Base-by-base conservation (phyloP, 2,113 vertebrate genomes). In the Syngnathus typhle region DNA sequence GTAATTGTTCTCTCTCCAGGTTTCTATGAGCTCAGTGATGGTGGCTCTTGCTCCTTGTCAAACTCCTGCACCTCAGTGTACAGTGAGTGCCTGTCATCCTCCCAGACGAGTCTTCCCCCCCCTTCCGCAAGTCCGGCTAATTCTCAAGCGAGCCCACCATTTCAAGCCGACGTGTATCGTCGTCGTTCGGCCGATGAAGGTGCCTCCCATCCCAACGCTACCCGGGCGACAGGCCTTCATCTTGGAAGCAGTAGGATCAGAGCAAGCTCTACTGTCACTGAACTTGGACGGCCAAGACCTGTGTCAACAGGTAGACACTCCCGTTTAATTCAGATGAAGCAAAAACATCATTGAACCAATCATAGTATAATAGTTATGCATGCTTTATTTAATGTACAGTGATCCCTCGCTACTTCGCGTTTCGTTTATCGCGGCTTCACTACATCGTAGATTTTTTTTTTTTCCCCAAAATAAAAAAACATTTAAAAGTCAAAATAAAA, bases 21-120 rank as follows among this genome's bases (percentile, higher is more conserved):
- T 21, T 98, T 98, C 86, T 98, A 94, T 6, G 96, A 98, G 77
- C 91, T 98, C 66, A 98, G 96, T 0, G 96, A 98, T 0, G 93
- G 88, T 0, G 95, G 93, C 6, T 96, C 94, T 54, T 93, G 94
- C 68, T 98, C 96, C 0, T 84, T 95, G 58, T 98, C 96, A 60
- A 93, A 94, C 72, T 98, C 96, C 19, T 95, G 95, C 80, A 95
- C 94, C 0, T 98, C 96, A 0, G 93, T 98, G 78, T 95, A 93
- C 91, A 96, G 95, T 0, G 95, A 95, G 72, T 92, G 89, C 69
- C 75, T 93, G 39, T 93, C 92, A 0, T 94, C 93, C 0, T 94
- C 93, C 18, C 91, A 92, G 76, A 86, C 89, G 32, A 92, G 88
- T 69, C 84, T 92, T 62, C 88, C 91, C 72, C 90, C 4, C 3